Evolutionary conservation across 2,888 invertebrate species (phyloP).

Genomic region (Marronus borbonicus): DNA sequence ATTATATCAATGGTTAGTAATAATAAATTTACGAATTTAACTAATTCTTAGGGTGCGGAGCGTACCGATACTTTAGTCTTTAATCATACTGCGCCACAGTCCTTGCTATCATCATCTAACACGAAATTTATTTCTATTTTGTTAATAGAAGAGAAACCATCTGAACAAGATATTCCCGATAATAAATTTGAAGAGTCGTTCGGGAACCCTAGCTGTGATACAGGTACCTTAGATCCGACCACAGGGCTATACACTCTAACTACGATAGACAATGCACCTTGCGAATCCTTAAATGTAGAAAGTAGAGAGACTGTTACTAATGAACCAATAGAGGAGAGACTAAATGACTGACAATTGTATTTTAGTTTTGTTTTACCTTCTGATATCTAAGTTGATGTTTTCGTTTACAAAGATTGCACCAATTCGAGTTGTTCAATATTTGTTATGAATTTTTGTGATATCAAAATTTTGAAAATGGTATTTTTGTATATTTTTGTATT

Average conservation of each 20-base stretch:
- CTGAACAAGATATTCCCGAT: slow-evolving; percentile 1
- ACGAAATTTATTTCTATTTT: slow-evolving; percentile 4
- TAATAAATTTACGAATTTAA: too few relatives aligned
- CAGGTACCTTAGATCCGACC: slow-evolving; percentile 60
- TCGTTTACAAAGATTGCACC: slow-evolving; percentile 26
- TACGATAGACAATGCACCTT: slow-evolving; percentile 6
- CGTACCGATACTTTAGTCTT: too few relatives aligned
- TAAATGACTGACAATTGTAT: slow-evolving; percentile 53
- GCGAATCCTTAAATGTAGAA: slow-evolving; percentile 22
- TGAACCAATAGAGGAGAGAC: slow-evolving; percentile 44
- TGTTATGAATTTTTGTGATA: slow-evolving; percentile 33
- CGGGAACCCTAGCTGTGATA: slow-evolving; percentile 52
- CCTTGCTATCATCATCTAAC: too few relatives aligned
- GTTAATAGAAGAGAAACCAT: slow-evolving; percentile 28
- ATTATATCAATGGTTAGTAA: too few relatives aligned
- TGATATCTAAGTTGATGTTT: slow-evolving; percentile 28
- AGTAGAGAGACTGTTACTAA: slow-evolving; percentile 7
- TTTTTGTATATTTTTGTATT: slow-evolving; percentile 45
- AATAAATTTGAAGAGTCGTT: slow-evolving; percentile 20
- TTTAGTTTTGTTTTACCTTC: slow-evolving; percentile 50
- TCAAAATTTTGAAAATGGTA: slow-evolving; percentile 35
- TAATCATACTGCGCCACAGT: too few relatives aligned
- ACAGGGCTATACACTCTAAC: slow-evolving; percentile 58
- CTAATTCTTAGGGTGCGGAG: too few relatives aligned
- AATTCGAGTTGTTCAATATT: slow-evolving; percentile 38